Percentiles rank a stretch among this genome's conserved stretches.
Conservation (phyloP, 92 coral and sea anemone species). For the Anthopleura xanthogrammica region DNA sequence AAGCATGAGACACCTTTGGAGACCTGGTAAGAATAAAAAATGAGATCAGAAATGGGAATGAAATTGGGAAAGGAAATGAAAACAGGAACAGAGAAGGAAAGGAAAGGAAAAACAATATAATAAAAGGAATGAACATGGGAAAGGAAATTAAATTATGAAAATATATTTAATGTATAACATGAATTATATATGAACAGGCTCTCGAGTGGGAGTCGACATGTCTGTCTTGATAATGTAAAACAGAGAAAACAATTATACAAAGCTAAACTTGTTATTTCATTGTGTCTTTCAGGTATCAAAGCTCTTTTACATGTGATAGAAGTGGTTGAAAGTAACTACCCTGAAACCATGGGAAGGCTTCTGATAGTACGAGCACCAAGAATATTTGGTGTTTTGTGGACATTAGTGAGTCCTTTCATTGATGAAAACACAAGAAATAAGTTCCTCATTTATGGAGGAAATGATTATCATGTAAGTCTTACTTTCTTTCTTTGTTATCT, state of each 20-base stretch:
- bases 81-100: background rate
- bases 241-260: too few relatives aligned
- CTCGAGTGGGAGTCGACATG: too few relatives aligned
- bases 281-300: constrained; percentile 70
- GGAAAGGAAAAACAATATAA: too few relatives aligned
- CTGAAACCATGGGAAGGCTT: constrained; percentile 97
- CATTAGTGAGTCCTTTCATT: constrained; percentile 97
- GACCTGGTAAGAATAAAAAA: constrained; percentile 78
- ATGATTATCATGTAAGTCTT: constrained; percentile 84
- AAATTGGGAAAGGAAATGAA: background rate
- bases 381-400: constrained; percentile 97
- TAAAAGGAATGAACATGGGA: too few relatives aligned
- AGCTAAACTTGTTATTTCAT: background rate
- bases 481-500: background rate
- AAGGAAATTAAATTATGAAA: too few relatives aligned
- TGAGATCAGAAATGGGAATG: background rate
- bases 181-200: too few relatives aligned
- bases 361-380: constrained; percentile 98
- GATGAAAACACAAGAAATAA: constrained; percentile 97
- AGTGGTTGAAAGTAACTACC: constrained; percentile 96
- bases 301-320: constrained; percentile 91
- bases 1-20: constrained; percentile 97
- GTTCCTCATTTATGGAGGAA: constrained; percentile 97
- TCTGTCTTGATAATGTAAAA: too few relatives aligned
- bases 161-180: too few relatives aligned